Evolutionary conservation across 1,140 invertebrate species (phyloP), one percentile per base, ranked within the genome.

Genomic region (Helicoverpa zea): DNA sequence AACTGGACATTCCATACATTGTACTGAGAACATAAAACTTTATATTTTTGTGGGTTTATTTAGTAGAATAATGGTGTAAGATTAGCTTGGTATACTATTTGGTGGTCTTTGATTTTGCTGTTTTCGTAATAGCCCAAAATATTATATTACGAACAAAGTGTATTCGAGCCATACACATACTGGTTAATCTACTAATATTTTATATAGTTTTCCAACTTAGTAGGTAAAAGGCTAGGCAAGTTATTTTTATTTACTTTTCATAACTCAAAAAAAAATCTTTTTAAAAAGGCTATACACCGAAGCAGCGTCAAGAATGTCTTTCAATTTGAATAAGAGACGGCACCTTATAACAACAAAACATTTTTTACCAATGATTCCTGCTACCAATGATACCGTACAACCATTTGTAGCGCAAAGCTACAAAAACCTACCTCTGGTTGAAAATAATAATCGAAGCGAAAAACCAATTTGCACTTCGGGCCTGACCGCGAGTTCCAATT

Each of bases 21-120:
- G 29, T 18, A 61, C 49, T 49, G 12, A 4, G 2, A 7, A 30
- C 18, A 73, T 73, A 16, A 73, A 58, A 58, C 52, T 73, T 73
- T 73, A 73, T 56, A 70, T 56, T 72, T 72, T 52, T 72, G 23
- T 18, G 49, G 49, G 68, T 72, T 72, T 72, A 52, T 72, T 72
- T 49, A 68, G 14, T 72, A 72, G 47, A 72, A 30, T 52, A 72
- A 64, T 64, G 30, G 30, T n/a, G 2, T 4, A 4, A 29, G 58
- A 64, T 64, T 64, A 35, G 30, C 35, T 35, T 35, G 35, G 4
- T 35, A 9, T 49, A 49, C 10, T 66, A 16, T 66, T 66, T 1
- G 30, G n/a, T 43, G 35, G 47, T 43, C 43, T 49, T 18, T 16
- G 43, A 4, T 9, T 18, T 12, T 18, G 47, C n/a, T 66, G 47